Evolutionary conservation across 2,888 invertebrate genomes (phyloP), one percentile per base, ranked within the genome.

Genomic region (Tetrapedia diversipes): DNA sequence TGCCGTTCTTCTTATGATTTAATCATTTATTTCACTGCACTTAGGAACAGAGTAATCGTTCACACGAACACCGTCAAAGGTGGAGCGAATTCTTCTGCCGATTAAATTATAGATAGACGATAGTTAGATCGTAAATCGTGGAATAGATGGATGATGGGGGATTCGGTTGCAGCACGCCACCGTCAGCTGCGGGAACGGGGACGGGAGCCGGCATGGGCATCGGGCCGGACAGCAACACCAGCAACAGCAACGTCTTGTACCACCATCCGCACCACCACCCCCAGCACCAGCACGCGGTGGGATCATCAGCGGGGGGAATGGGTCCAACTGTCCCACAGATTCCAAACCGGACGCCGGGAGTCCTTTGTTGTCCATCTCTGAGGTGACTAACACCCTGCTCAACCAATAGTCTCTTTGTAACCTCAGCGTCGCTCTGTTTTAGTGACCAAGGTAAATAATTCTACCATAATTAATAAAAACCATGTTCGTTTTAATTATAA

Each of bases 361-460:
- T 94, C 95, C 95, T 93, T 88, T 95, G 93, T 89, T 95, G 93
- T 95, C 95, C 93, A 95, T 95, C 94, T 94, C 95, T 92, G 95
- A 95, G 94, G 95, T 95, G 93, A 95, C 95, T 89, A 95, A 95
- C 93, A 95, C 95, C 87, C 91, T 95, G 89, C 93, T 95, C 91
- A 95, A 95, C 92, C 95, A 95, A 90, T 94, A 93, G 89, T 86
- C 79, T 84, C 69, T 80, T 82, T 79, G 82, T 86, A 71, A 85
- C 83, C 74, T 84, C 86, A 68, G 84, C 86, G 64, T 72, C 84
- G 64, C 80, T 80, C 57, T 73, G 83, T 71, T 77, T 83, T 72
- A 73, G 65, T 70, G 82, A 83, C 75, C 79, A 79, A 82, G 88
- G 88, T 88, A 67, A 74, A n/a, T n/a, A n/a, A n/a, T n/a, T n/a